Base-by-base conservation (phyloP, 2,888 invertebrate species). In the Hydraecia micacea region DNA sequence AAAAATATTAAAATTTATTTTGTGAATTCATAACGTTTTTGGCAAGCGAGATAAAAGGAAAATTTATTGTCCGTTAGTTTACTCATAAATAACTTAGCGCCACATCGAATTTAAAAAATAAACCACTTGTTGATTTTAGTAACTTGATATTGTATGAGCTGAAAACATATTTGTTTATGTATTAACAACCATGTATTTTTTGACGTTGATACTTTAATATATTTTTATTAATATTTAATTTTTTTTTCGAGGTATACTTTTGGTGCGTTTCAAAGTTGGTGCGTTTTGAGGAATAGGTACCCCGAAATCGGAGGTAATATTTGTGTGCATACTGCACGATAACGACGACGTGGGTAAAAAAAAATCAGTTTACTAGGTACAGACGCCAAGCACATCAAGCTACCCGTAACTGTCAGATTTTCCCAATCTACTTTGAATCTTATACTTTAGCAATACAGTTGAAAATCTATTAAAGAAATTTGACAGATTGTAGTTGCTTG, bases 1-100 rank as follows among this genome's bases (percentile, higher is more conserved):
- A 72, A 74, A 87, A 79, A 76, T 65, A 60, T 32, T 32, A 79
- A 76, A 62, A 60, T 32, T 32, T 32, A 32, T 32, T 83, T 60
- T 70, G 21, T 52, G 36, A 68, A 75, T 72, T 76, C 72, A 73
- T 72, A 84, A 49, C 67, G 39, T 52, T 81, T 84, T 79, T 58
- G 18, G 39, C 39, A 49, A 52, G 36, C 55, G 67, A 72, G 71
- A 74, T 82, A 78, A 78, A 85, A 78, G 55, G 46, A 46, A 62
- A 76, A 79, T 79, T 72, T 36, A 79, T 72, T 79, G 3, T 46
- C 13, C 46, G 13, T 72, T 72, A 72, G 49, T 81, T 79, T 73
- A n/a, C 73, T 68, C 55, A 80, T 76, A 82, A 85, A 87, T 85
- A 80, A 72, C 55, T 82, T 77, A 85, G 21, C 5, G 74, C 15